phyloP scores from a whole-genome alignment of 2,888 invertebrate species.

The Coecobrya sp. region DNA sequence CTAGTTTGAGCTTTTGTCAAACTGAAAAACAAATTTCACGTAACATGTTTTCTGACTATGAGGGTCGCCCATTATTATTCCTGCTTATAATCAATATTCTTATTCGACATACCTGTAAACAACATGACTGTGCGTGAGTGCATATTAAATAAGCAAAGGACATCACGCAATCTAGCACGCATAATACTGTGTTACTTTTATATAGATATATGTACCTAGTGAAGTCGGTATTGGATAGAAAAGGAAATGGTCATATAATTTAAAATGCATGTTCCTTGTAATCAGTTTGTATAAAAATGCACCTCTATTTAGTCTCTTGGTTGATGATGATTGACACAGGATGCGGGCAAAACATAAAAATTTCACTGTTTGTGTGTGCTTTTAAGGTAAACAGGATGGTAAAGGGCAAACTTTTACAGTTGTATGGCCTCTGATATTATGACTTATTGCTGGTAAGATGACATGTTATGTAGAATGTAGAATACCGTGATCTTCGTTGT shows the following conservation, averaged over 20 bases:
- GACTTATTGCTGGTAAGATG: background rate
- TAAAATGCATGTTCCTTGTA: no score
- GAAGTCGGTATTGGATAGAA: no score
- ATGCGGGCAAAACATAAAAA: background rate
- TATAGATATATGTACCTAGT: background rate
- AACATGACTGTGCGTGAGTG: background rate
- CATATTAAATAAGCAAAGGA: background rate
- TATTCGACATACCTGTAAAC: background rate
- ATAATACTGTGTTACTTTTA: background rate
- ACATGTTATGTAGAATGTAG: background rate
- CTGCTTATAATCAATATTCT: no score
- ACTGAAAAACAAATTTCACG: no score
- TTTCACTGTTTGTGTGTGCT: background rate
- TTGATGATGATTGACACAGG: no score
- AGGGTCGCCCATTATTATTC: no score
- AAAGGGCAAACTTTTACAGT: background rate
- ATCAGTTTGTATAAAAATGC: no score
- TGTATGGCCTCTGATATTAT: background rate
- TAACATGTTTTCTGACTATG: no score
- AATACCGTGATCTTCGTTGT: background rate
- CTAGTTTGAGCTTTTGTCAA: slow-evolving; percentile 8
- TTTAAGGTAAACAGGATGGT: background rate
- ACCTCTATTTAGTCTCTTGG: no score
- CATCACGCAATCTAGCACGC: background rate
- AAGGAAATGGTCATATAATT: no score